Percentiles rank a stretch among this genome's conserved stretches.
These are phyloP conservation scores for Mustela nigripes DNA, from an alignment of 2,113 vertebrate species.

Conservation along the genomic window DNA sequence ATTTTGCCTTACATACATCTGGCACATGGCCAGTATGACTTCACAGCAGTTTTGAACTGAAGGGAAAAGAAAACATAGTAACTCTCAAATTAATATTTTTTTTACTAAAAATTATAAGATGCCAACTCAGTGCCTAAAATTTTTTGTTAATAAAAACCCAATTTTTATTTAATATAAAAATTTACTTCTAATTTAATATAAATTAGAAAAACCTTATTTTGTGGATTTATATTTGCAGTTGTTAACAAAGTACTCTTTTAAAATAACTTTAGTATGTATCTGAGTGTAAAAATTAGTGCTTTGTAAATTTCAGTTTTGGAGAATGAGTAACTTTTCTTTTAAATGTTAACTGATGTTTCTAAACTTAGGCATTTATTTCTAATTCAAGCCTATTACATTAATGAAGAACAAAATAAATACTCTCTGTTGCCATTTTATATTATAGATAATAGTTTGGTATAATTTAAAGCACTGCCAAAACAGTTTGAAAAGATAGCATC, in stretches of 20 bases:
- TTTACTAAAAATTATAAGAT: background rate
- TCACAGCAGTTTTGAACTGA: background rate
- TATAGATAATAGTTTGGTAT: background rate
- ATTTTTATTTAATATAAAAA: too few species aligned
- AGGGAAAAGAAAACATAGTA: background rate
- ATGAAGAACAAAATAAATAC: slow-evolving; percentile 46
- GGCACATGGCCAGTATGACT: background rate
- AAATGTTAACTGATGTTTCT: slow-evolving; percentile 8
- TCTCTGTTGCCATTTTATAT: slow-evolving; percentile 13
- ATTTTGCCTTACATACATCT: background rate
- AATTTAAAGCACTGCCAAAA: slow-evolving; percentile 25
- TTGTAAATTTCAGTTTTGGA: slow-evolving; percentile 30
- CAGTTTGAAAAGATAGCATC: background rate
- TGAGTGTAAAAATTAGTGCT: background rate
- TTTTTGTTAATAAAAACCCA: slow-evolving; percentile 24
- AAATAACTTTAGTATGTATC: background rate
- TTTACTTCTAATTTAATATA: too few species aligned
- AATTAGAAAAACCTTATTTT: background rate
- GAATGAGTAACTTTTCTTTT: background rate
- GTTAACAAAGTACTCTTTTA: background rate
- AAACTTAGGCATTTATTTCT: slow-evolving; percentile 35
- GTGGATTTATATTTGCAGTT: background rate
- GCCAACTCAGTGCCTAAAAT: background rate
- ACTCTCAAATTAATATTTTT: slow-evolving; percentile 36
- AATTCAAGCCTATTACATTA: slow-evolving; percentile 47